These are phyloP conservation scores for Lutraria rhynchaena DNA, from an alignment of 1,140 invertebrate species.

Conservation along the genomic window DNA sequence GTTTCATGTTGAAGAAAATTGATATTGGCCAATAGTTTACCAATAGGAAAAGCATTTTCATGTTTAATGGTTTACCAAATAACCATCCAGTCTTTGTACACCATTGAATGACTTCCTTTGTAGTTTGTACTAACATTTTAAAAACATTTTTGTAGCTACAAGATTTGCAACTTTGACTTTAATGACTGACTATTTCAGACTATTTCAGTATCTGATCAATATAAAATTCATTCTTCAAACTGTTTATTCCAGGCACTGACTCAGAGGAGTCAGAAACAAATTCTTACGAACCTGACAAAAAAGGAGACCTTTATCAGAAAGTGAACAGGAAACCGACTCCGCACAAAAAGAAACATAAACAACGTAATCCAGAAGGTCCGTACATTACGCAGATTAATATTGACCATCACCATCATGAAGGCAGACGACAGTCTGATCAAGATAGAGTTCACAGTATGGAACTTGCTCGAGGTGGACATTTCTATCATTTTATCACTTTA, in stretches of 20 bases:
- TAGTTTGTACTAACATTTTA: no score
- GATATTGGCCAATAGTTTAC: no score
- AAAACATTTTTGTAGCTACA: no score
- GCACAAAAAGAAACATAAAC: constrained; percentile 87
- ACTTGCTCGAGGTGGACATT: constrained; percentile 29
- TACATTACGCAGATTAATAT: constrained; percentile 44
- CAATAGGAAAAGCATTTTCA: no score
- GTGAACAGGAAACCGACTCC: constrained; percentile 86
- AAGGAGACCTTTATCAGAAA: constrained; percentile 86
- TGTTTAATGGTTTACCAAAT: no score
- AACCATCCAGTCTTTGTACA: no score
- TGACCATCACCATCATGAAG: constrained; percentile 15
- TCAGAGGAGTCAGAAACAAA: constrained; percentile 89
- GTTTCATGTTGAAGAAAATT: no score
- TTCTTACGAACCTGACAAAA: constrained; percentile 89
- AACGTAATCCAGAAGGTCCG: constrained; percentile 48
- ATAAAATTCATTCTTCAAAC: neutral
- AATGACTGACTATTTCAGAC: no score
- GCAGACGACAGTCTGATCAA: constrained; percentile 4
- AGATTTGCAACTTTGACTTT: no score
- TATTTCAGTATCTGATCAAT: no score
- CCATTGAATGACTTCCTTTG: no score
- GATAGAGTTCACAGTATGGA: constrained; percentile 20
- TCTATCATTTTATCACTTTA: no score
- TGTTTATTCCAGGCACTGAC: constrained; percentile 63